These are phyloP conservation scores for Epistrophe eligans DNA, from an alignment of 2,888 invertebrate species.

Conservation along the genomic window DNA sequence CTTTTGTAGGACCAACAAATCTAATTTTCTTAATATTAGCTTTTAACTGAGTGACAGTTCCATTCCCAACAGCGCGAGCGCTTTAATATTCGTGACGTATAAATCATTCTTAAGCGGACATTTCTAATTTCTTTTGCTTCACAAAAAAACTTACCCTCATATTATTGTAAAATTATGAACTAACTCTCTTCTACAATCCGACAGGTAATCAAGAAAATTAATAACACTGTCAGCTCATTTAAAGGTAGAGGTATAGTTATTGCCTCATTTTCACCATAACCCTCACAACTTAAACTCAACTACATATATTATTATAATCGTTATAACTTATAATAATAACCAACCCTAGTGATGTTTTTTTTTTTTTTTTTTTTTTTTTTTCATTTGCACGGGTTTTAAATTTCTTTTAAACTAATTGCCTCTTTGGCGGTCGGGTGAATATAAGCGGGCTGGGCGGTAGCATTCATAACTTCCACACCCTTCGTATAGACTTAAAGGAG, in stretches of 20 bases:
- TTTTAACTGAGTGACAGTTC: background rate
- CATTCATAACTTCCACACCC: slow-evolving; percentile 59
- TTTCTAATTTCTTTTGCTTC: background rate
- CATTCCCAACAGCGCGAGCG: background rate
- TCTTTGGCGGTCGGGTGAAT: background rate
- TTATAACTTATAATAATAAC: slow-evolving; percentile 5
- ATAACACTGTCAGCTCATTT: slow-evolving; percentile 60
- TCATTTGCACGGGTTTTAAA: slow-evolving; percentile 4
- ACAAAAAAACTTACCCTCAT: slow-evolving; percentile 3
- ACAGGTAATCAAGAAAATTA: slow-evolving; percentile 57
- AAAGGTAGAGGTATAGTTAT: background rate
- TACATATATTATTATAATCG: slow-evolving; percentile 11
- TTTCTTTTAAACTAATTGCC: slow-evolving; percentile 60
- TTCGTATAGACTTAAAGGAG: slow-evolving; percentile 2
- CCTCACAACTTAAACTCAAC: slow-evolving; percentile 1
- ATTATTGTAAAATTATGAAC: background rate
- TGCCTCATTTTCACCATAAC: background rate
- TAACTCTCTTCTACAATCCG: slow-evolving; percentile 1
- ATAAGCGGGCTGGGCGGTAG: background rate
- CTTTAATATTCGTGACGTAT: background rate
- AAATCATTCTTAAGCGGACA: slow-evolving; percentile 33
- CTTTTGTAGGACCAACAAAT: no score
- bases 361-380: background rate
- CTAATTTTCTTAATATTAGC: no score
- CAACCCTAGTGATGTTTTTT: background rate